Conservation (phyloP, 2,888 invertebrate species). For the Tipula helvola region DNA sequence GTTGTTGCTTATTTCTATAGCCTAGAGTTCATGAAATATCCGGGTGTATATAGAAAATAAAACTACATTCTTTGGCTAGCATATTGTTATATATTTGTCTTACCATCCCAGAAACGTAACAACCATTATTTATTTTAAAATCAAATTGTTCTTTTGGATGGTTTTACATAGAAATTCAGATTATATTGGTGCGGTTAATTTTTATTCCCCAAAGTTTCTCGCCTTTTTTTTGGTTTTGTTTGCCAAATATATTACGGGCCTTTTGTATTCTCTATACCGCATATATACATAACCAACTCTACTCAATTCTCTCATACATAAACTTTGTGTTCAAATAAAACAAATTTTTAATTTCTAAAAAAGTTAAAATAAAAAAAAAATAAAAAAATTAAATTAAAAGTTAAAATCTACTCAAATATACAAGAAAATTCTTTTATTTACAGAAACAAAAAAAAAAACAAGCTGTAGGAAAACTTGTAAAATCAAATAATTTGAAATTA, state of each 20-base stretch:
- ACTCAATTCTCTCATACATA: neutral
- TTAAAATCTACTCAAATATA: neutral
- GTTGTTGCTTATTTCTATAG: too few relatives aligned
- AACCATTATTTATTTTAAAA: neutral
- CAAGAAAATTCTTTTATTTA: neutral
- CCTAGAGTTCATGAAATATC: too few relatives aligned
- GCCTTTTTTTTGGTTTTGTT: neutral
- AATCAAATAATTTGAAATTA: constrained; percentile 10
- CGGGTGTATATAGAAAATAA: too few relatives aligned
- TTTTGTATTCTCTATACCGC: neutral
- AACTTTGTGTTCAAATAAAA: neutral
- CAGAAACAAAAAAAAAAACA: neutral
- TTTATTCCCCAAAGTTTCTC: neutral
- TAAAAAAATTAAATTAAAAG: neutral
- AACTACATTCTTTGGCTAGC: too few relatives aligned
- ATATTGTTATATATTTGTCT: too few relatives aligned
- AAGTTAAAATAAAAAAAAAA: neutral
- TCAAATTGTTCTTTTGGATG: neutral
- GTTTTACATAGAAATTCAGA: neutral
- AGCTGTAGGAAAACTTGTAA: neutral
- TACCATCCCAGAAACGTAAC: neutral
- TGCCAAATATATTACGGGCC: neutral
- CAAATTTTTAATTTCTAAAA: neutral
- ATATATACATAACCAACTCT: neutral
- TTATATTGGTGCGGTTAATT: neutral